Evolutionary conservation across 2,797 vertebrate genomes (phyloP), one percentile per base, ranked within the genome.

Genomic region (Parotocinclus haroldoi): DNA sequence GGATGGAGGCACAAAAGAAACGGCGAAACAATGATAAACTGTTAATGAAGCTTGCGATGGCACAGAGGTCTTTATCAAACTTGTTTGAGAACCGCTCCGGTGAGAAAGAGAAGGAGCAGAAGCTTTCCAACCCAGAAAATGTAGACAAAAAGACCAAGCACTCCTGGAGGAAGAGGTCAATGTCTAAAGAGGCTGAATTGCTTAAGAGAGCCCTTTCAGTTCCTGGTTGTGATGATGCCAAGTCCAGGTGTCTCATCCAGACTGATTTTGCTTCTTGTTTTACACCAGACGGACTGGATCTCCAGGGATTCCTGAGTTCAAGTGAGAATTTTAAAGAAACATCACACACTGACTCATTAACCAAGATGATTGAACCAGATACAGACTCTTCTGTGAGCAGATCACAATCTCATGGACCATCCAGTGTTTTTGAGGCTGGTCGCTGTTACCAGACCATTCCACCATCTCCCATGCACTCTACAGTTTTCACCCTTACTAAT

Each of bases 61-160:
- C 91, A 38, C 91, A 92, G 36, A 92, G 86, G 78, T 91, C 92
- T 7, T 80, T 94, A 9, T 88, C 90, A 3, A 89, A 81, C 54
- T 88, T 94, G 19, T 93, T 94, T 76, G 92, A 93, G 74, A 83
- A 82, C 37, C 91, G 72, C 79, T 80, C 76, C 74, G 48, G 70
- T 49, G 91, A 91, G 48, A 92, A 86, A 70, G 87, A 89, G 51
- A 87, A 76, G 7, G 50, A 72, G 1, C 76, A 83, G 3, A 84
- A 87, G 16, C 66, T 51, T 14, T 54, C 76, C 9, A 83, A 74
- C 16, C 12, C 65, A 4, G 84, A 85, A 61, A 87, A 82, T 52
- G 89, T 89, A 56, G 89, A 87, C 76, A 37, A 54, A 69, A 86
- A 80, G 66, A 48, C 66, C 52, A 82, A 77, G 16, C 88, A 85